Evolutionary conservation across 1,140 invertebrate genomes (phyloP).

Genomic region (Belonocnema kinseyi): DNA sequence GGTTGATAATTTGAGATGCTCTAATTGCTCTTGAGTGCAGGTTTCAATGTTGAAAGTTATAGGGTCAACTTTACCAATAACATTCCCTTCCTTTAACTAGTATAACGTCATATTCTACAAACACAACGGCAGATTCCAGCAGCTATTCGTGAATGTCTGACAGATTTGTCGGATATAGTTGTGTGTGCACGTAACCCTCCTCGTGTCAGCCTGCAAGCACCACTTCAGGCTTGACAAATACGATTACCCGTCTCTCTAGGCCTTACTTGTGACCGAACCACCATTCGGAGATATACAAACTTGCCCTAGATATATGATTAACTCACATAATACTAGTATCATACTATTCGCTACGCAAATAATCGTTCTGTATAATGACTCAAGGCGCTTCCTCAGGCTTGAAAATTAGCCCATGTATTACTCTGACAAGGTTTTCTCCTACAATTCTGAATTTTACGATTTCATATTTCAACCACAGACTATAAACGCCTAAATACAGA

Average conservation of each 20-base stretch:
- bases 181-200: constrained; percentile 4
- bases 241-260: constrained; percentile 5
- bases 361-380: too few relatives aligned
- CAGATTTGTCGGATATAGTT: constrained; percentile 19
- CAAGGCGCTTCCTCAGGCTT: too few relatives aligned
- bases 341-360: not conserved
- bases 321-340: not conserved
- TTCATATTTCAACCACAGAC: too few relatives aligned
- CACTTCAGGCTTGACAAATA: constrained; percentile 3
- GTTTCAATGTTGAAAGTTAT: constrained; percentile 19
- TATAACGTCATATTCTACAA: constrained; percentile 11
- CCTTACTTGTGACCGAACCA: not conserved
- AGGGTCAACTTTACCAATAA: constrained; percentile 2
- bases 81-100: constrained; percentile 11
- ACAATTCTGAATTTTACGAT: too few relatives aligned
- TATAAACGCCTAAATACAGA: too few relatives aligned
- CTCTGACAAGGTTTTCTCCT: too few relatives aligned
- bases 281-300: constrained; percentile 17
- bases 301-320: constrained; percentile 16
- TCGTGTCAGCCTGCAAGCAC: not conserved
- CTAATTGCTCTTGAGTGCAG: not conserved
- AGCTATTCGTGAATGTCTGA: constrained; percentile 3
- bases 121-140: constrained; percentile 10
- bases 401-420: too few relatives aligned
- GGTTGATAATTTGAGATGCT: not conserved